Evolutionary conservation across 1,140 invertebrate species (phyloP), one percentile per base, ranked within the genome.

Genomic region (Wiebesia pumilae): DNA sequence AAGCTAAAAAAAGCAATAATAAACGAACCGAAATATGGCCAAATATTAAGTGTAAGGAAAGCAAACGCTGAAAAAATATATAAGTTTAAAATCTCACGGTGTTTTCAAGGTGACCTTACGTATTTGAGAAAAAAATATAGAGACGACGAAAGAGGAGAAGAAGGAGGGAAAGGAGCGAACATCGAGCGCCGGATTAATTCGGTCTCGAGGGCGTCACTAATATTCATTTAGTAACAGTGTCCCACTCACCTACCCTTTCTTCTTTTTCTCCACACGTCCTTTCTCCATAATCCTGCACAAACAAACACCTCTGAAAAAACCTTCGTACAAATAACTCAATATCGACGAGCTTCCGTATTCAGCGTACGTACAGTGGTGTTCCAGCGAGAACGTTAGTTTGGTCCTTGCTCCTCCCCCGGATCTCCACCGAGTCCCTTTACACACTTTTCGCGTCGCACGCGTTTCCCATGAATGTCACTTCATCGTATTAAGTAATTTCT

Each of bases 101-200:
- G 7, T 69, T 33, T 69, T 69, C 14, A 69, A 69, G 65, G n/a
- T 33, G 65, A 35, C 65, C 33, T n/a, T 69, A 33, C 12, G 19
- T 12, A 69, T 69, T 69, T 35, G 14, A 69, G 40, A 43, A 14
- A n/a, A 75, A 43, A 75, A 6, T 40, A 7, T 0, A 27, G 19
- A 24, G 16, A 71, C 6, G 24, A 19, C 3, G 35, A 35, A 38
- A 38, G 35, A 43, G 12, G 88, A 81, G 83, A 81, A 77, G 77
- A 77, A 81, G 85, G 71, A 65, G 73, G 75, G 81, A 80, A 19
- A 87, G 88, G 88, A 86, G 87, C 84, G 88, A 88, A 88, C 88
- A 91, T 87, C 90, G 38, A 79, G 40, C 3, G n/a, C 78, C 87
- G 88, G 88, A 89, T 89, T 91, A 91, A 92, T 91, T 91, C 69